Evolutionary conservation across 2,888 invertebrate species (phyloP).

Genomic region (Venusia cambrica): DNA sequence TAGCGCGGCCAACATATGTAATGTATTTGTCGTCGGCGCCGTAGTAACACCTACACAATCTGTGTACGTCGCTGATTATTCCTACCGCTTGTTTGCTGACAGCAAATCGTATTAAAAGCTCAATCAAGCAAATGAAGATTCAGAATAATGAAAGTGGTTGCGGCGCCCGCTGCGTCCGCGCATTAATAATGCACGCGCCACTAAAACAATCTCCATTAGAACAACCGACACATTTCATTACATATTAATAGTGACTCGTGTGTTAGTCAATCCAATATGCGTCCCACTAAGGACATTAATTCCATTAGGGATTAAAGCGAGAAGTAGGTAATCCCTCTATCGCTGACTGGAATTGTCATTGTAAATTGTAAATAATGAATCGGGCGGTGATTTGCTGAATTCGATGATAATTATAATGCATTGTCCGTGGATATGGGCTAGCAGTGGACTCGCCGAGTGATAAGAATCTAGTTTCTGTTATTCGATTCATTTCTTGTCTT

Average conservation of each 20-base stretch:
- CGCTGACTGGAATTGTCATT: slow-evolving; percentile 36
- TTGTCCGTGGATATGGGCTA: slow-evolving; percentile 31
- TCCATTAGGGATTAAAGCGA: slow-evolving; percentile 52
- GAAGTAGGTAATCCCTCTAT: slow-evolving; percentile 33
- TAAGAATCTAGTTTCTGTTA: slow-evolving; percentile 39
- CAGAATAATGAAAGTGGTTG: slow-evolving; percentile 73
- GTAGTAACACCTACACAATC: slow-evolving; percentile 18
- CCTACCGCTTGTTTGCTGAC: slow-evolving; percentile 63
- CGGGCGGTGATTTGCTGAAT: slow-evolving; percentile 66
- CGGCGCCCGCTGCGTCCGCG: slow-evolving; percentile 73
- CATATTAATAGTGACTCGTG: slow-evolving; percentile 47
- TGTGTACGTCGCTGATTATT: slow-evolving; percentile 60
- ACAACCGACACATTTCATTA: slow-evolving; percentile 67
- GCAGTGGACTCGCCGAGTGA: slow-evolving; percentile 36
- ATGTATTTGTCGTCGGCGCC: slow-evolving; percentile 63
- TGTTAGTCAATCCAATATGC: slow-evolving; percentile 44
- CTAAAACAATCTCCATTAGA: slow-evolving; percentile 79
- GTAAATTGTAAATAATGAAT: slow-evolving; percentile 62
- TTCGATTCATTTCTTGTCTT: slow-evolving; percentile 41
- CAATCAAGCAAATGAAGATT: slow-evolving; percentile 81
- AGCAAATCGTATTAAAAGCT: slow-evolving; percentile 79
- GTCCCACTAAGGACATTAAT: slow-evolving; percentile 37
- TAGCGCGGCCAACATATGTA: slow-evolving; percentile 43
- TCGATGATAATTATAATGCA: slow-evolving; percentile 59
- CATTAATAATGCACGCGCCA: slow-evolving; percentile 77